These are phyloP conservation scores for Gastrophysa polygoni DNA, from an alignment of 2,888 invertebrate genomes.

Conservation along the genomic window DNA sequence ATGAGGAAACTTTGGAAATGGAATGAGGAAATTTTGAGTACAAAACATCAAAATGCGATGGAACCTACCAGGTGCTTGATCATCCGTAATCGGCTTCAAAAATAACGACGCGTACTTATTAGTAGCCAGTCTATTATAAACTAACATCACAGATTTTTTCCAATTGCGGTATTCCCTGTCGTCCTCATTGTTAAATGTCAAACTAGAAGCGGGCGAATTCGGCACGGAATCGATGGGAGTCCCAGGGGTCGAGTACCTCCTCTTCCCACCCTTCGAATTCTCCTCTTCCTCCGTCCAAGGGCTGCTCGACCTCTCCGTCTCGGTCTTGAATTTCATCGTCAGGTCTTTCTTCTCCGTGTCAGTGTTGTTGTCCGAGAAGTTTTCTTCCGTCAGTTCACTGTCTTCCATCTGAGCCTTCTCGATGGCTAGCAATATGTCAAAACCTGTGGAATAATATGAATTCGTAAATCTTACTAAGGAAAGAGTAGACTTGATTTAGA, in stretches of 20 bases:
- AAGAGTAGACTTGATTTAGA: no score
- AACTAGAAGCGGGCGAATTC: slow-evolving; percentile 64
- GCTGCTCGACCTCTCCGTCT: slow-evolving; percentile 62
- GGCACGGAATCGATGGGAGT: slow-evolving; percentile 68
- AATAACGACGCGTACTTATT: slow-evolving; percentile 89
- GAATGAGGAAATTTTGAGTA: no score
- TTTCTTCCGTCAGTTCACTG: slow-evolving; percentile 46
- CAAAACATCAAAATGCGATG: no score
- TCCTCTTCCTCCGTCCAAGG: slow-evolving; percentile 64
- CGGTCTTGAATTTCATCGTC: slow-evolving; percentile 56
- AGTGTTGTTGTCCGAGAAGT: slow-evolving; percentile 44
- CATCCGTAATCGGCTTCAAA: slow-evolving; percentile 84
- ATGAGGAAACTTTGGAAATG: no score
- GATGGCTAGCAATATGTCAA: slow-evolving; percentile 55
- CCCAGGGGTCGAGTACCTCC: slow-evolving; percentile 59
- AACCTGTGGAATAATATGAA: no score
- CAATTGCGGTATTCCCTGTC: slow-evolving; percentile 81
- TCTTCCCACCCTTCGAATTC: slow-evolving; percentile 40
- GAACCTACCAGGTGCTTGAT: slow-evolving; percentile 72
- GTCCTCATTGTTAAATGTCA: slow-evolving; percentile 65
- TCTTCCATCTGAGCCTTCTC: slow-evolving; percentile 55
- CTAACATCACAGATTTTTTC: slow-evolving; percentile 88
- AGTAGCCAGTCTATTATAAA: slow-evolving; percentile 76
- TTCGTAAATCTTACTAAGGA: no score
- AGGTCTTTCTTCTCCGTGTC: slow-evolving; percentile 44